These are phyloP conservation scores for Drosophila robusta DNA, from an alignment of 2,888 invertebrate genomes.

Conservation along the genomic window DNA sequence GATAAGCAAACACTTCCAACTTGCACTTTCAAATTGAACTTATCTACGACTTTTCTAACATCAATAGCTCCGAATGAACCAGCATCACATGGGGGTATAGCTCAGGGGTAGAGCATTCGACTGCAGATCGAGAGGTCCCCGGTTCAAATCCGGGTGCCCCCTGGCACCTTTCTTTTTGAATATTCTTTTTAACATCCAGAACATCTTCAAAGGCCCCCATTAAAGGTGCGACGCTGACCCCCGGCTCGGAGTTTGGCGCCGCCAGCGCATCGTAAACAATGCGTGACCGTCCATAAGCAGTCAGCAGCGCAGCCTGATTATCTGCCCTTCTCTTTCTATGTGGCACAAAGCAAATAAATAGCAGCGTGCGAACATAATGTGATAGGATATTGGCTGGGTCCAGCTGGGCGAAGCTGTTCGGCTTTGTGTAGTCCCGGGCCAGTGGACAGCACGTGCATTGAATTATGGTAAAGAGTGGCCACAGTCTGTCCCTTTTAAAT, in stretches of 20 bases:
- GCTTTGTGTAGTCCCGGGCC: constrained; percentile 23
- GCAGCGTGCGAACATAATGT: constrained; percentile 37
- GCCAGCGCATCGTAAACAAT: constrained; percentile 23
- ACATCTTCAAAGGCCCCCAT: not conserved
- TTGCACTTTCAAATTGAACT: constrained; percentile 3
- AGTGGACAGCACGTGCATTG: constrained; percentile 48
- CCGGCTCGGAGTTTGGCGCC: not conserved
- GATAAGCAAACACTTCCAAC: constrained; percentile 29
- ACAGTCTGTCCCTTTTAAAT: constrained; percentile 7
- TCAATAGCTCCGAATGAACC: constrained; percentile 1
- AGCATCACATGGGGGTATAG: constrained; percentile 63
- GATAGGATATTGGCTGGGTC: constrained; percentile 3
- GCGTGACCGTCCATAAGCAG: constrained; percentile 26
- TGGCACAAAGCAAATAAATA: constrained; percentile 47
- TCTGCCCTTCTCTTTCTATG: constrained; percentile 8
- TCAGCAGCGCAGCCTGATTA: constrained; percentile 23
- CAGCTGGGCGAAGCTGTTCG: not conserved
- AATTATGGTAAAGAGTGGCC: constrained; percentile 44
- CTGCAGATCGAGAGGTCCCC: constrained; percentile 81
- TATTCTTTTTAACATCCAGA: not conserved
- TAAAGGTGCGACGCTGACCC: constrained; percentile 25
- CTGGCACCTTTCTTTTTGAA: constrained; percentile 16
- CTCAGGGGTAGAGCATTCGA: constrained; percentile 80
- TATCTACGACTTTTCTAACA: constrained; percentile 24
- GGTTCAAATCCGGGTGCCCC: constrained; percentile 81